These are phyloP conservation scores for Chalcis sispes DNA, from an alignment of 2,888 invertebrate genomes.

Conservation along the genomic window DNA sequence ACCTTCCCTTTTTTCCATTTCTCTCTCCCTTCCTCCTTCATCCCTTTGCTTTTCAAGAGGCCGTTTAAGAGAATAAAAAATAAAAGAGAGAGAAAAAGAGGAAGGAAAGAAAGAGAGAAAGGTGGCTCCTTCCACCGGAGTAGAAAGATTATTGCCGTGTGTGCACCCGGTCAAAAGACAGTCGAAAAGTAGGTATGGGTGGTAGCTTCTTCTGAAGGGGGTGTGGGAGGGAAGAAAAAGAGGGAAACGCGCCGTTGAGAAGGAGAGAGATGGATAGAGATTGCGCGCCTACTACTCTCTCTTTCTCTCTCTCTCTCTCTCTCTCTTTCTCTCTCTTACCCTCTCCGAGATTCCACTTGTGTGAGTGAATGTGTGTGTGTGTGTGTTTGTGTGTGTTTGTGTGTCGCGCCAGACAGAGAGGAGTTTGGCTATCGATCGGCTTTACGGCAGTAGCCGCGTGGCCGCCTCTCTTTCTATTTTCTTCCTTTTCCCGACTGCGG, in stretches of 20 bases:
- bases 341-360: no score
- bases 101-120: background rate
- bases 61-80: no score
- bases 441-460: conserved; percentile 53
- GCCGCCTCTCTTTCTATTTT: conserved; percentile 14
- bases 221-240: no score
- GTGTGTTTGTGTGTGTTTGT: conserved; percentile 19
- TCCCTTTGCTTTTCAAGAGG: no score
- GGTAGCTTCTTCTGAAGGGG: no score
- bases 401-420: conserved; percentile 70
- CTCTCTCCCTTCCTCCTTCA: no score
- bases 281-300: conserved; percentile 10
- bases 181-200: no score
- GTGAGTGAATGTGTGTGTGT: no score
- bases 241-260: conserved; percentile 6
- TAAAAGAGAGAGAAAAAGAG: background rate
- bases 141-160: background rate
- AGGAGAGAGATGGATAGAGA: background rate
- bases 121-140: background rate
- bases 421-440: conserved; percentile 75
- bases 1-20: no score
- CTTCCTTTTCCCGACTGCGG: conserved; percentile 29
- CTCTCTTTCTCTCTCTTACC: no score
- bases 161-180: conserved; percentile 12
- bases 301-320: background rate